Evolutionary conservation across 2,797 vertebrate species (phyloP), one percentile per base, ranked within the genome.

Genomic region (Erpetoichthys calabaricus): DNA sequence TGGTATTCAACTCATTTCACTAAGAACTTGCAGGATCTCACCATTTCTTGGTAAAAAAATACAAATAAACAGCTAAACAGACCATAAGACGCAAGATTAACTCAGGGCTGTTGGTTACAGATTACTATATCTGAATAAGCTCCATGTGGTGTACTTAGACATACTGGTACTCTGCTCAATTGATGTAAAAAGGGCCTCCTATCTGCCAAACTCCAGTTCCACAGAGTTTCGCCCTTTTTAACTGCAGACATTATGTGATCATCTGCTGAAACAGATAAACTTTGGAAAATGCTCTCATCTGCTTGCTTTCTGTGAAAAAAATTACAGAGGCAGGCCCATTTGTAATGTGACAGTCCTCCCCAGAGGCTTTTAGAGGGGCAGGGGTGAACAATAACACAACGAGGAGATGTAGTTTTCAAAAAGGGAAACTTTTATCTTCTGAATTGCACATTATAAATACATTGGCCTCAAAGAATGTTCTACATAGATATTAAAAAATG

Each of bases 261-360:
- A 54, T 3, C 6, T 9, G 6, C 51, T 25, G 51, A 54, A 42
- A 42, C 6, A 54, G 5, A 42, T n/a, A 54, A 43, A 43, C 10
- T 54, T 54, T 7, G 44, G 41, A 41, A 54, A 54, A 54, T 42
- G 41, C 41, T 54, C 53, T 54, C 42, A 42, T 42, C 53, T 54
- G 41, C 3, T 25, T 7, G 41, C 6, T 43, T 54, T 54, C 53
- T 54, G 41, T 54, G 25, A 42, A 54, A 8, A 8, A 25, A 54
- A 54, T 41, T 54, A 54, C 41, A 3, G 42, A 41, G 53, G 53
- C 53, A 41, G 44, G 25, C 44, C 53, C 25, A 54, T 54, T 9
- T 54, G 53, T 54, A 54, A 54, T 54, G 53, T 44, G 44, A 54
- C 53, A 42, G 53, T 54, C 5, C 44, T 54, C 10, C 41, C 53